Conservation (phyloP, 2,888 invertebrate species). For the Nemapogon koenigi region DNA sequence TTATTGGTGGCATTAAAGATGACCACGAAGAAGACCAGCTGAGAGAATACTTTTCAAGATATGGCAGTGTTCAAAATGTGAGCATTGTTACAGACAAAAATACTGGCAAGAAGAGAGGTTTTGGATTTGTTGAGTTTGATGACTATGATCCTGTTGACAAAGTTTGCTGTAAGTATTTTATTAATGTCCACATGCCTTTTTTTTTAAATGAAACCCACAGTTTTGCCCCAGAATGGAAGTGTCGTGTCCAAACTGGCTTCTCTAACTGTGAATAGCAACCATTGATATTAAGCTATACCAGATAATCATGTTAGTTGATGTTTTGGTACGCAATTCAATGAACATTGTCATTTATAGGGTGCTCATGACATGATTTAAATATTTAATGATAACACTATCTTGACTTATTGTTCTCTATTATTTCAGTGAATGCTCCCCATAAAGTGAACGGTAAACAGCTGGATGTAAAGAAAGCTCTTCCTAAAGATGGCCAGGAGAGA, state of each 20-base stretch:
- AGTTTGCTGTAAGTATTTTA: constrained; percentile 81
- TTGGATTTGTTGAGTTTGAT: constrained; percentile 96
- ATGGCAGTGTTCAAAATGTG: constrained; percentile 83
- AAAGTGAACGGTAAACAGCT: constrained; percentile 85
- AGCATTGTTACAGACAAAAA: constrained; percentile 93
- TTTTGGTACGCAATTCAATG: constrained; percentile 57
- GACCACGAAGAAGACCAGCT: constrained; percentile 92
- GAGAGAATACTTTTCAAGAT: constrained; percentile 81
- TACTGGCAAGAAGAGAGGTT: constrained; percentile 92
- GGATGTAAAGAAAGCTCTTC: constrained; percentile 93
- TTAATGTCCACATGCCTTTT: constrained; percentile 46
- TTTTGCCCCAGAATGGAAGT: constrained; percentile 49
- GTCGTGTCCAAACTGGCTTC: constrained; percentile 41
- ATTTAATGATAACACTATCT: constrained; percentile 6
- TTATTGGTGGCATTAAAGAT: constrained; percentile 94
- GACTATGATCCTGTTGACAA: constrained; percentile 98
- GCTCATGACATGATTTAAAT: too few relatives aligned
- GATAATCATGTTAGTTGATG: constrained; percentile 29
- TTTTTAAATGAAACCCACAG: constrained; percentile 10
- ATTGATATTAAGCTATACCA: constrained; percentile 59
- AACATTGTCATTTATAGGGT: constrained; percentile 19
- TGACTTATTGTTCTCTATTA: constrained; percentile 11
- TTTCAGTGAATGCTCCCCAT: constrained; percentile 80
- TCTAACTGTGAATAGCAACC: constrained; percentile 55
- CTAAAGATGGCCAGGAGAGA: constrained; percentile 74